Conservation (phyloP, 2,888 invertebrate species). For the Himalopsyche kuldschensis region DNA sequence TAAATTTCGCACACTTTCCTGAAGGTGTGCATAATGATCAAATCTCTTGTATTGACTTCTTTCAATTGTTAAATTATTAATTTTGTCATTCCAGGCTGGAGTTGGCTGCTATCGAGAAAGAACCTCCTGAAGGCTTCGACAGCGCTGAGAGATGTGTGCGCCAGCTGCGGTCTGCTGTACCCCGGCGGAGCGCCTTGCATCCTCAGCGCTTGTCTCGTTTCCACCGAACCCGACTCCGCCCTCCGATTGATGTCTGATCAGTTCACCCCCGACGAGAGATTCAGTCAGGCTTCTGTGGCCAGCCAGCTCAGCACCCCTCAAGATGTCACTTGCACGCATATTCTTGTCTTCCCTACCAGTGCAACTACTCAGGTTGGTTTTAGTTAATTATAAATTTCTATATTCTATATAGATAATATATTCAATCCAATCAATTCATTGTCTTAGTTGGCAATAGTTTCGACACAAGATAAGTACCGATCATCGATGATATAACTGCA, state of each 20-base stretch:
- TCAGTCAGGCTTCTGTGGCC: slow-evolving; percentile 84
- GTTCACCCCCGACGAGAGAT: slow-evolving; percentile 93
- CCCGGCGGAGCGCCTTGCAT: slow-evolving; percentile 86
- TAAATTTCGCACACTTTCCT: too few relatives aligned
- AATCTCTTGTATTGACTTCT: not conserved
- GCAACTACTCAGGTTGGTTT: slow-evolving; percentile 81
- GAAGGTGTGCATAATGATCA: too few relatives aligned
- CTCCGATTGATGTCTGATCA: slow-evolving; percentile 92
- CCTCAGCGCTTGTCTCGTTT: slow-evolving; percentile 96
- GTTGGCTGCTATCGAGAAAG: slow-evolving; percentile 88
- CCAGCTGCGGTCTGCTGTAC: slow-evolving; percentile 81
- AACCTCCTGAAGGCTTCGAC: slow-evolving; percentile 85
- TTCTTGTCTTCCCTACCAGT: slow-evolving; percentile 97
- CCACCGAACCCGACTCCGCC: slow-evolving; percentile 87
- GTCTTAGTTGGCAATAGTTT: not conserved
- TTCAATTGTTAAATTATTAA: not conserved
- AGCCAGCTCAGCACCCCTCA: slow-evolving; percentile 92
- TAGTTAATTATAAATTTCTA: too few relatives aligned
- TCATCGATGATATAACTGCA: too few relatives aligned
- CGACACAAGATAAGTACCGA: too few relatives aligned
- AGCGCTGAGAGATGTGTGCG: slow-evolving; percentile 87
- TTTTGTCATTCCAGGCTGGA: slow-evolving; percentile 70
- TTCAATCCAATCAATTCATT: not conserved
- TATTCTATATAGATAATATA: too few relatives aligned
- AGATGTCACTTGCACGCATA: slow-evolving; percentile 96